Conservation (phyloP, 2,888 invertebrate species). For the Ectropis crepuscularia region DNA sequence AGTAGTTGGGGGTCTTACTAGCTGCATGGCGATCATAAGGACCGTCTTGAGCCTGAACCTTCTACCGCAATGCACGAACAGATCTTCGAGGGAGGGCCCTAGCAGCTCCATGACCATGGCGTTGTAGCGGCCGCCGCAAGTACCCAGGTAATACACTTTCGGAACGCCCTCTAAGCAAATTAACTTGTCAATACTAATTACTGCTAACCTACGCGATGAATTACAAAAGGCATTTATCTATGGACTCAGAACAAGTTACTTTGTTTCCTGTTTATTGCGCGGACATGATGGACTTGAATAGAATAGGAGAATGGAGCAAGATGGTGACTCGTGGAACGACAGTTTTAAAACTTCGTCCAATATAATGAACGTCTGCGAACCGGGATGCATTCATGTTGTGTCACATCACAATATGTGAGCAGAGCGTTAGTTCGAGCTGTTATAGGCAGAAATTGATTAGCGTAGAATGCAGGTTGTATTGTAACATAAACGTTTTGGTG, state of each 20-base stretch:
- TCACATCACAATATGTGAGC: no score
- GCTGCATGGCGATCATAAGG: conserved; percentile 98
- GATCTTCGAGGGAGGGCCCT: conserved; percentile 99
- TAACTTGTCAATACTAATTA: conserved; percentile 41
- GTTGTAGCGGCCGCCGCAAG: conserved; percentile 99
- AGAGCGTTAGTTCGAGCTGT: no score
- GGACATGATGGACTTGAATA: conserved; percentile 26
- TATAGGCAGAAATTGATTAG: no score
- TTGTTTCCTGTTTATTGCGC: conserved; percentile 39
- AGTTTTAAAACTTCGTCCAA: not conserved
- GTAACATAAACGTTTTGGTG: no score
- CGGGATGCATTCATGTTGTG: no score
- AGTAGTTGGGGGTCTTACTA: conserved; percentile 87
- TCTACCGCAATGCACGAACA: conserved; percentile 99
- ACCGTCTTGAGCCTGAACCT: conserved; percentile 99
- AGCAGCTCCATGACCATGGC: conserved; percentile 99
- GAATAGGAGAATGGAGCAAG: conserved; percentile 32
- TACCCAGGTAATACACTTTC: conserved; percentile 99
- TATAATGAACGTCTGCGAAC: no score
- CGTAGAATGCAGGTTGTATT: no score
- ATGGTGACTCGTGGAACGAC: conserved; percentile 31
- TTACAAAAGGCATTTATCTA: conserved; percentile 15
- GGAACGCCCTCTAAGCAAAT: conserved; percentile 96
- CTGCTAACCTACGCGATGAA: conserved; percentile 14
- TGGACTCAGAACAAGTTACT: conserved; percentile 30